Evolutionary conservation across 2,797 vertebrate genomes (phyloP).

Genomic region (Manis pentadactyla): DNA sequence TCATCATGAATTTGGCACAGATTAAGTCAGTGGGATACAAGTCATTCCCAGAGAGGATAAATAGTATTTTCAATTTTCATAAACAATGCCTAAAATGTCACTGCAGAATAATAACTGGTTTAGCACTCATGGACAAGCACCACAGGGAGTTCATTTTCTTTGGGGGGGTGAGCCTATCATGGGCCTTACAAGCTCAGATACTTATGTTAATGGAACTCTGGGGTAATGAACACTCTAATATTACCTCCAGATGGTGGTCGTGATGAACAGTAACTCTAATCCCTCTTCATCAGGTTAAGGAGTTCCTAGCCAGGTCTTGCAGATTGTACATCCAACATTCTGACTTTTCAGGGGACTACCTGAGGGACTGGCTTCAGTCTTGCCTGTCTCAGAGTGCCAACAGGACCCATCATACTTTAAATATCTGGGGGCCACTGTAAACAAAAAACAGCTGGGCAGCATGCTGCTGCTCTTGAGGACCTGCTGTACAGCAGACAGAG

Average conservation of each 20-base stretch:
- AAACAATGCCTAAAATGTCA: constrained; percentile 27
- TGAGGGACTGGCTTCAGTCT: constrained; percentile 45
- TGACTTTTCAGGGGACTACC: constrained; percentile 25
- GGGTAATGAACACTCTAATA: constrained; percentile 39
- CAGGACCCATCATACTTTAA: constrained; percentile 12
- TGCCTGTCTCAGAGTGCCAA: constrained; percentile 22
- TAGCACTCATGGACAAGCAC: neutral
- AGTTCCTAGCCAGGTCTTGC: neutral
- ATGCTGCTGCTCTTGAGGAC: neutral
- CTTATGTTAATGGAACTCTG: constrained; percentile 8
- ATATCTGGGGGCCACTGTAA: neutral
- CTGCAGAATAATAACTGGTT: constrained; percentile 1
- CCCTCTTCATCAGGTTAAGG: constrained; percentile 50
- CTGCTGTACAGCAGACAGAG: neutral
- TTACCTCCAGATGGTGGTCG: constrained; percentile 61
- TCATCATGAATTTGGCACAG: constrained; percentile 36
- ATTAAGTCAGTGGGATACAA: neutral
- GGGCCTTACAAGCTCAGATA: neutral
- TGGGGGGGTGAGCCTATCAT: neutral
- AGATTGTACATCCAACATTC: neutral
- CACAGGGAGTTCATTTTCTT: constrained; percentile 30
- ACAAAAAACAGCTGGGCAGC: neutral
- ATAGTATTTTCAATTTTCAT: constrained; percentile 35
- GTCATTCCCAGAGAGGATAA: constrained; percentile 14
- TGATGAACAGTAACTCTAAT: constrained; percentile 48